These are phyloP conservation scores for Drosophila ustulata DNA, from an alignment of 2,888 invertebrate species.

Conservation along the genomic window DNA sequence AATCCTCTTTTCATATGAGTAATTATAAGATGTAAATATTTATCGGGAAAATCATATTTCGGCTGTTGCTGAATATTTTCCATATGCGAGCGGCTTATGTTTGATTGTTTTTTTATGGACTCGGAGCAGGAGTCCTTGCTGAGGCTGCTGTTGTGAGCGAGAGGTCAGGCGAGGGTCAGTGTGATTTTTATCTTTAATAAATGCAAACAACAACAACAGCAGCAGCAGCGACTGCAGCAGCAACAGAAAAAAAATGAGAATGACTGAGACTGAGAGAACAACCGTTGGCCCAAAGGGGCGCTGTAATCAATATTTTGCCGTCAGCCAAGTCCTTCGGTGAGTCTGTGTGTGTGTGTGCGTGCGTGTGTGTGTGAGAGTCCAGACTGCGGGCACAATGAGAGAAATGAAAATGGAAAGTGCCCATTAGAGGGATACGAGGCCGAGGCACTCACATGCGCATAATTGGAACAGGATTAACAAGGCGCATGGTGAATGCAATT, in stretches of 20 bases:
- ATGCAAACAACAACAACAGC: conserved; percentile 49
- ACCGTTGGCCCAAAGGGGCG: conserved; percentile 51
- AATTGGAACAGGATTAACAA: conserved; percentile 80
- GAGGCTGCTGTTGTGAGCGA: conserved; percentile 24
- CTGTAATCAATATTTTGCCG: conserved; percentile 78
- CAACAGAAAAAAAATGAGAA: conserved; percentile 2
- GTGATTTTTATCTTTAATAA: conserved; percentile 68
- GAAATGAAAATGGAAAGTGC: conserved; percentile 76
- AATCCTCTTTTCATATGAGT: not conserved
- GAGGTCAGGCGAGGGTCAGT: conserved; percentile 70
- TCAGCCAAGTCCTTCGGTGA: conserved; percentile 44
- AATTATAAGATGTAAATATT: not conserved
- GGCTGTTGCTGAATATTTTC: not conserved
- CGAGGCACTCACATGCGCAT: conserved; percentile 72
- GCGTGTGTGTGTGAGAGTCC: conserved; percentile 8
- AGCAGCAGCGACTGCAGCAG: not conserved
- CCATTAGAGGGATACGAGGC: conserved; percentile 74
- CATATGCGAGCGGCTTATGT: conserved; percentile 3
- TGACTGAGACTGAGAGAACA: conserved; percentile 11
- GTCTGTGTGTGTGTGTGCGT: conserved; percentile 11
- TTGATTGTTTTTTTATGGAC: conserved; percentile 17
- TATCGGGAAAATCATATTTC: not conserved
- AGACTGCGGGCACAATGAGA: conserved; percentile 57
- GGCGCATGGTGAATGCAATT: conserved; percentile 67
- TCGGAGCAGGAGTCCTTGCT: conserved; percentile 31